Evolutionary conservation across 2,797 vertebrate species (phyloP).

Genomic region (Sebastes matsubarae): DNA sequence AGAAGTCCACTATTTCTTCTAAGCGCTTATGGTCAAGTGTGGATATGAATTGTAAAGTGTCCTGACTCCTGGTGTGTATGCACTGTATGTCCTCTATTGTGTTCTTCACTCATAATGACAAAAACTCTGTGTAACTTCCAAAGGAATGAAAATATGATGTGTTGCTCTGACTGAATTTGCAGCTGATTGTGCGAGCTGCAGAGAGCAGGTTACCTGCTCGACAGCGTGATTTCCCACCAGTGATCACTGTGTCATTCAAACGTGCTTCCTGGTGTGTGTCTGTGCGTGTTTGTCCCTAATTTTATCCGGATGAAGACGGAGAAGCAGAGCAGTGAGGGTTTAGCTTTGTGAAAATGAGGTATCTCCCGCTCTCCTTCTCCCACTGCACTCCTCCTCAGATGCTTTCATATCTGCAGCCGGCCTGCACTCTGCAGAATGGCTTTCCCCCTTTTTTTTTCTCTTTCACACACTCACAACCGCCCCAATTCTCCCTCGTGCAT

Average conservation of each 20-base stretch:
- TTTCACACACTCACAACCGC: conserved; percentile 12
- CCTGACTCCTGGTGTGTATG: neutral
- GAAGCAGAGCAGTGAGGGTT: neutral
- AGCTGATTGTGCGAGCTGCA: neutral
- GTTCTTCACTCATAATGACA: neutral
- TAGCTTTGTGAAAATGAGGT: conserved; percentile 19
- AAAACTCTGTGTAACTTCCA: neutral
- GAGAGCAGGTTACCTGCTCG: neutral
- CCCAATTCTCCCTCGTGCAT: conserved; percentile 22
- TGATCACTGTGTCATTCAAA: conserved; percentile 25
- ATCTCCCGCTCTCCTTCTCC: conserved; percentile 24
- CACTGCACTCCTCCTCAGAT: conserved; percentile 4
- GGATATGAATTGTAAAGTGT: neutral
- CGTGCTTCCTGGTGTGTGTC: neutral
- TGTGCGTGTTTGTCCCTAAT: conserved; percentile 13
- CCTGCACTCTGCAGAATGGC: conserved; percentile 46
- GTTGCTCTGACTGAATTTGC: conserved; percentile 2
- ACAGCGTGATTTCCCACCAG: conserved; percentile 3
- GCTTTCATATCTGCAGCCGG: conserved; percentile 45
- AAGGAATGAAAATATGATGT: neutral
- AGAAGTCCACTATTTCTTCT: neutral
- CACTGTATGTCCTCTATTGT: neutral
- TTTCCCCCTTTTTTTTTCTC: conserved; percentile 16
- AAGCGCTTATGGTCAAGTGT: neutral
- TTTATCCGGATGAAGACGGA: neutral